Evolutionary conservation across 1,140 invertebrate genomes (phyloP).

Genomic region (Nasonia giraulti): DNA sequence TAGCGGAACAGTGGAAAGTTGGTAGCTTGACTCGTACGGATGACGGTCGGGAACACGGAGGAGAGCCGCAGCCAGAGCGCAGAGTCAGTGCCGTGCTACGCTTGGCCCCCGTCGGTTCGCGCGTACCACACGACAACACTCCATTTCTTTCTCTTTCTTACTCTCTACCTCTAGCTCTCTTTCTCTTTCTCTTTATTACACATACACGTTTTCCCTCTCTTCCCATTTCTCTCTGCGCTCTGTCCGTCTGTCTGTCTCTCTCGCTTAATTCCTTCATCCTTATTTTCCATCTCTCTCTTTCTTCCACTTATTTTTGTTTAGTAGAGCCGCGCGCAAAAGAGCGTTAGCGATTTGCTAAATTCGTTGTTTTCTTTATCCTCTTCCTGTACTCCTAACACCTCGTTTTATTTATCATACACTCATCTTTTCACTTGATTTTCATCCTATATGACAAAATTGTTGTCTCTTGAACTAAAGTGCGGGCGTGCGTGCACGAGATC

Average conservation of each 20-base stretch:
- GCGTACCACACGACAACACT: conserved; percentile 41
- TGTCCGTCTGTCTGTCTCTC: neutral
- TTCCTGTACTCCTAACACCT: neutral
- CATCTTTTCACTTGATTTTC: neutral
- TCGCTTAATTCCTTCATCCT: neutral
- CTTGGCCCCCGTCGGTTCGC: conserved; percentile 62
- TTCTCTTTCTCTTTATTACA: neutral
- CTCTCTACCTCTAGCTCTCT: neutral
- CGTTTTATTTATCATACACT: neutral
- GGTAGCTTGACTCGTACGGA: conserved; percentile 43
- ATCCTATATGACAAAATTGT: neutral
- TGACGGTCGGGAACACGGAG: conserved; percentile 50
- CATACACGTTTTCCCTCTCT: neutral
- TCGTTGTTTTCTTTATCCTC: neutral
- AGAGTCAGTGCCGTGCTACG: conserved; percentile 66
- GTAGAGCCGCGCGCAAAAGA: neutral
- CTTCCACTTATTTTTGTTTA: neutral
- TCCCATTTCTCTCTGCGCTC: neutral
- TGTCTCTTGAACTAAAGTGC: neutral
- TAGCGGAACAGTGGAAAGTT: conserved; percentile 36
- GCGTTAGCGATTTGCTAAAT: neutral
- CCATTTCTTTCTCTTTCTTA: conserved; percentile 3
- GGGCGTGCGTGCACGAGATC: neutral
- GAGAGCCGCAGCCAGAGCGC: conserved; percentile 1
- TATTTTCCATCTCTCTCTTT: neutral